phyloP scores from a whole-genome alignment of 2,888 invertebrate species.

The Nephrotoma guestfalica region DNA sequence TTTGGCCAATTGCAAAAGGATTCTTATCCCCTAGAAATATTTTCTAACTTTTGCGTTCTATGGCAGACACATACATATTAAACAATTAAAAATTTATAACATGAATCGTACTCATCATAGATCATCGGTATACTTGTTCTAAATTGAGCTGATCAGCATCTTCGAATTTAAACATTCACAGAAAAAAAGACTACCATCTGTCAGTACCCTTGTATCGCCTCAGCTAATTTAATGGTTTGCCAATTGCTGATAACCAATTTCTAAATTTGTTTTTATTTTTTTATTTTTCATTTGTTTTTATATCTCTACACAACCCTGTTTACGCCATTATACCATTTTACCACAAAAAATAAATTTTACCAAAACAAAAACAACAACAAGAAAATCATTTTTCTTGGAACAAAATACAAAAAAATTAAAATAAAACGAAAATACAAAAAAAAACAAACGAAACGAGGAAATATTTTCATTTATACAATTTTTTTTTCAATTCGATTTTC shows the following conservation, averaged over 20 bases:
- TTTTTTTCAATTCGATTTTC: neutral
- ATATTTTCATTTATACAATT: neutral
- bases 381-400: slow-evolving; percentile 3
- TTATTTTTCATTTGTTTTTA: neutral
- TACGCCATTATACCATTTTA: slow-evolving; percentile 1
- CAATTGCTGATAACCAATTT: neutral
- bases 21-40: too few relatives aligned
- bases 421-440: neutral
- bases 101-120: too few relatives aligned
- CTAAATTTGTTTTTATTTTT: neutral
- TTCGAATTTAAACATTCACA: too few relatives aligned
- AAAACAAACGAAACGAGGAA: neutral
- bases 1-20: too few relatives aligned
- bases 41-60: too few relatives aligned
- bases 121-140: too few relatives aligned
- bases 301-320: slow-evolving; percentile 1
- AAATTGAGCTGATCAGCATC: too few relatives aligned
- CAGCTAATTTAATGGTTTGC: neutral
- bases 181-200: too few relatives aligned
- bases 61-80: too few relatives aligned
- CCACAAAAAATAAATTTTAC: neutral
- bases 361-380: neutral
- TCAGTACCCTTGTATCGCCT: neutral
- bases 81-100: too few relatives aligned
- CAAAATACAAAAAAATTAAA: neutral